phyloP scores from a whole-genome alignment of 1,140 invertebrate genomes.

The Colletes gigas region DNA sequence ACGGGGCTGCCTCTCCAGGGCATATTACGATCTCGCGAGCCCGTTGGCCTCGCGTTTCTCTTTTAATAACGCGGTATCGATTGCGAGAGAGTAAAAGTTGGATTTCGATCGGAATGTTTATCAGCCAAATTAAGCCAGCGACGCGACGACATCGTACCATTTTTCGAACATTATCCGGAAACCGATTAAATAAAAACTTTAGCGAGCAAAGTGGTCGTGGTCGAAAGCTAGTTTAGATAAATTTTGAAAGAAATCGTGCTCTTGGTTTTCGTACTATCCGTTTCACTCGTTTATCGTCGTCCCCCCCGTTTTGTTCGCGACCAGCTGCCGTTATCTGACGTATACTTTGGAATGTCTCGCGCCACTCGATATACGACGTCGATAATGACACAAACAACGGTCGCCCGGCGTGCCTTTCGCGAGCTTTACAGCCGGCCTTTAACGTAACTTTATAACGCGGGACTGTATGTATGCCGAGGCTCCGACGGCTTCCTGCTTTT shows the following conservation, averaged over 20 bases:
- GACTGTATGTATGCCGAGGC: conserved; percentile 18
- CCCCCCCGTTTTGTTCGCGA: background rate
- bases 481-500: conserved; percentile 33
- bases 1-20: background rate
- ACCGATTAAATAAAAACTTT: no score
- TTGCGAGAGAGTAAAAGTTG: no score
- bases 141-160: no score
- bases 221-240: no score
- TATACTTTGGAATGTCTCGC: conserved; percentile 61
- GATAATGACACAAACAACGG: conserved; percentile 40
- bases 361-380: conserved; percentile 33
- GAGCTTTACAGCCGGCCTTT: conserved; percentile 31
- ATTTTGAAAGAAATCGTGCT: background rate
- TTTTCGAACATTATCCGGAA: no score
- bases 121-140: no score
- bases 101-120: no score
- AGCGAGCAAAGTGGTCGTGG: no score
- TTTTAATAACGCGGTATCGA: background rate
- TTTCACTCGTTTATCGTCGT: conserved; percentile 36
- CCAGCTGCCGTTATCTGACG: conserved; percentile 62
- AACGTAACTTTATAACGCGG: conserved; percentile 21
- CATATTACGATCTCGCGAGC: no score
- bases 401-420: conserved; percentile 24
- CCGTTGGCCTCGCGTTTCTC: background rate
- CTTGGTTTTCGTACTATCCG: background rate